Percentiles rank a stretch among this genome's conserved stretches.
These are phyloP conservation scores for Cololabis saira DNA, from an alignment of 2,113 vertebrate genomes.

Conservation along the genomic window DNA sequence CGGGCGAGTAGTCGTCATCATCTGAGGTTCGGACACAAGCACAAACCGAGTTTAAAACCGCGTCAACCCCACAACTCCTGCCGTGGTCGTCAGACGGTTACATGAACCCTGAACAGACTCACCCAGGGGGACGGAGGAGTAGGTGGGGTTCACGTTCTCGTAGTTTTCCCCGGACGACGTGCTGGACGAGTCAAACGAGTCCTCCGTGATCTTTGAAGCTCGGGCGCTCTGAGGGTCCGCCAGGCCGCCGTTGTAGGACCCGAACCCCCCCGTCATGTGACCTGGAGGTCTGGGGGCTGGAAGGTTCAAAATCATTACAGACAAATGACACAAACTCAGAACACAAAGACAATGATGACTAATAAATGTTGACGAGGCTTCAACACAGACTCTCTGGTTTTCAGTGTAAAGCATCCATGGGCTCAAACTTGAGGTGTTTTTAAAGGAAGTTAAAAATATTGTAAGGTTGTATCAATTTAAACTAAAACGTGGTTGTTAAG, in stretches of 20 bases:
- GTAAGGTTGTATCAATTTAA: no score
- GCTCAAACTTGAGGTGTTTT: no score
- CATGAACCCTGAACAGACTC: slow-evolving; percentile 19
- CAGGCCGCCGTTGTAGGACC: fast-evolving
- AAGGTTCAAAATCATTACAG: not conserved
- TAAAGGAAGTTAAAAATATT: no score
- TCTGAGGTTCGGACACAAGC: slow-evolving; percentile 3
- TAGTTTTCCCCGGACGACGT: slow-evolving; percentile 76
- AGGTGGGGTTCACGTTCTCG: slow-evolving; percentile 36
- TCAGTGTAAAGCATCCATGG: no score
- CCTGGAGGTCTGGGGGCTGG: slow-evolving; percentile 1
- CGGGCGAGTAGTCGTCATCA: slow-evolving; percentile 55
- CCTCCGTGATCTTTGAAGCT: slow-evolving; percentile 48
- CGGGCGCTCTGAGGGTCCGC: not conserved
- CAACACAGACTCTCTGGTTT: no score
- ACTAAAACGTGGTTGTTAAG: no score
- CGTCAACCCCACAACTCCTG: fast-evolving
- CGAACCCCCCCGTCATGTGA: not conserved
- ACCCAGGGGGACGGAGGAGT: not conserved
- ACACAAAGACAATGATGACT: no score
- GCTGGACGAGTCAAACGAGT: slow-evolving; percentile 76
- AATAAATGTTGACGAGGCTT: no score
- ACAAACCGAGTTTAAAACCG: not conserved
- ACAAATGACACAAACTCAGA: no score
- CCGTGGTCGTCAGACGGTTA: slow-evolving; percentile 2